phyloP scores from a whole-genome alignment of 2,797 vertebrate species.

The Glossophaga mutica region DNA sequence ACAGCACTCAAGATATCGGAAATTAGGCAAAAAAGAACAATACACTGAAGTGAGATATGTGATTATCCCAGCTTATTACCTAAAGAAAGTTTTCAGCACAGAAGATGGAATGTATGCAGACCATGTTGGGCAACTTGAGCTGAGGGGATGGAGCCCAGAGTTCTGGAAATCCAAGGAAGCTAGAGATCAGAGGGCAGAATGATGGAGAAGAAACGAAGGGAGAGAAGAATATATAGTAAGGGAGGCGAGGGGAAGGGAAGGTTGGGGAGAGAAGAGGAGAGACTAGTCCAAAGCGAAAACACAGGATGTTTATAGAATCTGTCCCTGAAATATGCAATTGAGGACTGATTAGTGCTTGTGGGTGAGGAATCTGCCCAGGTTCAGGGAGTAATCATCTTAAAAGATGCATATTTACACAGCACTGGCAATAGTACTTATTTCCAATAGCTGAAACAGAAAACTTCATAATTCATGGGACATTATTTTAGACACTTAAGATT shows the following conservation, averaged over 20 bases:
- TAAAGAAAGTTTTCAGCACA: neutral
- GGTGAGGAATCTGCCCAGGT: neutral
- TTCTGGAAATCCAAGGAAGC: neutral
- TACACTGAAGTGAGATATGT: neutral
- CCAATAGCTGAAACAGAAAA: neutral
- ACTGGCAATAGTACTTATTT: neutral
- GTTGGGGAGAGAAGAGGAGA: too few species aligned
- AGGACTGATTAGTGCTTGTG: neutral
- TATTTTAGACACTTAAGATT: neutral
- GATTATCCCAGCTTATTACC: neutral
- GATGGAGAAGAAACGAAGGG: too few species aligned
- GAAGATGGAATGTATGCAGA: neutral
- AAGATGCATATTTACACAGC: neutral
- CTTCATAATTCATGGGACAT: neutral
- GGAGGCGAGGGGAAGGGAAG: neutral
- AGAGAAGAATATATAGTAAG: neutral
- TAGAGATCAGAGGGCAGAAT: neutral
- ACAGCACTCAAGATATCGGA: neutral
- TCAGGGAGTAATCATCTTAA: neutral
- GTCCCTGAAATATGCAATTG: neutral
- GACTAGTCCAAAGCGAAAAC: neutral
- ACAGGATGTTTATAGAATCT: neutral
- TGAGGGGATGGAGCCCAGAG: neutral
- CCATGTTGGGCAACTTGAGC: accelerated
- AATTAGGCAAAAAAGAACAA: neutral